These are phyloP conservation scores for Dendrolimus pini DNA, from an alignment of 2,888 invertebrate genomes.

Conservation along the genomic window DNA sequence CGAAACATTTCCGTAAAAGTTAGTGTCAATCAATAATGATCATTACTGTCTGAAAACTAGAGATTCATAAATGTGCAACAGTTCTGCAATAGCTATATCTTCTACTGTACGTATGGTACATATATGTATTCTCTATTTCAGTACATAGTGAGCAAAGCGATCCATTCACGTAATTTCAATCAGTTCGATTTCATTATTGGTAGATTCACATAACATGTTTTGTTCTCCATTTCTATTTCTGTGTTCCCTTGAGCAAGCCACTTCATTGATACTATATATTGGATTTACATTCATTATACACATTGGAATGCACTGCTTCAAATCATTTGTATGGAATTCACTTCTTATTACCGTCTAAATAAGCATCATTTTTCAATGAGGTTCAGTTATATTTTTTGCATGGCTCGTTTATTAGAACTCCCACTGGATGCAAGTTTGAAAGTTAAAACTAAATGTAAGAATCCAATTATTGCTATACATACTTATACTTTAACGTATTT, in stretches of 20 bases:
- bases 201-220: constrained; percentile 21
- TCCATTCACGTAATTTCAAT: constrained; percentile 19
- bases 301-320: constrained; percentile 35
- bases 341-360: neutral
- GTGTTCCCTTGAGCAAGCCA: constrained; percentile 37
- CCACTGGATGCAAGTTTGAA: too few relatives aligned
- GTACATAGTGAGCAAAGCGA: constrained; percentile 8
- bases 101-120: too few relatives aligned
- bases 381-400: too few relatives aligned
- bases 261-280: constrained; percentile 44
- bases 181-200: constrained; percentile 23
- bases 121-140: neutral
- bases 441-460: too few relatives aligned
- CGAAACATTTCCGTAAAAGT: too few relatives aligned
- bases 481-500: too few relatives aligned
- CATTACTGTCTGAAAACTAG: too few relatives aligned
- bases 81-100: too few relatives aligned
- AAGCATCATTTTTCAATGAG: neutral
- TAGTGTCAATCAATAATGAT: too few relatives aligned
- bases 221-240: constrained; percentile 40
- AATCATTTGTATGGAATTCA: constrained; percentile 31
- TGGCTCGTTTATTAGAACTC: too few relatives aligned
- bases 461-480: too few relatives aligned
- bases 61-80: too few relatives aligned
- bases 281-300: constrained; percentile 31